phyloP scores from a whole-genome alignment of 1,140 invertebrate genomes.

The Watersipora subatra region DNA sequence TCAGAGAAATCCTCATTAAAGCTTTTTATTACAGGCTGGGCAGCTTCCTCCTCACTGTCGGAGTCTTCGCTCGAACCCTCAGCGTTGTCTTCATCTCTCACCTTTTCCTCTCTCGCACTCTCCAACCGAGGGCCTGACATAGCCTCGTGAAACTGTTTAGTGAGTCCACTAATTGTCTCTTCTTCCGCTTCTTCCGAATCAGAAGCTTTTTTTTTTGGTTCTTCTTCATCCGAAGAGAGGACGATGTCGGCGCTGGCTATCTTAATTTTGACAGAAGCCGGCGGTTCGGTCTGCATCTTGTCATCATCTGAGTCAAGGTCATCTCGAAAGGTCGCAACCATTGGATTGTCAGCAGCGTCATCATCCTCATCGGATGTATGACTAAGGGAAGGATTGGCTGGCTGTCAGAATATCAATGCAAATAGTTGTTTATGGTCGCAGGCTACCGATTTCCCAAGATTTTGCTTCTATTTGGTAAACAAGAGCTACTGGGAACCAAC shows the following conservation, averaged over 20 bases:
- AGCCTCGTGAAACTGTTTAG: not conserved
- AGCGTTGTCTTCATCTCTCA: constrained; percentile 4
- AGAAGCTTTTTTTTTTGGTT: not conserved
- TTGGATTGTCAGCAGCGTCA: constrained; percentile 59
- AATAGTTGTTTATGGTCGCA: no score
- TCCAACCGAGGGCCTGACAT: not conserved
- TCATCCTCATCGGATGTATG: constrained; percentile 46
- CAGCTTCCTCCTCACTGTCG: constrained; percentile 25
- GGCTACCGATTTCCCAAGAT: no score
- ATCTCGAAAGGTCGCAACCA: constrained; percentile 73
- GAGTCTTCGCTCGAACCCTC: constrained; percentile 14
- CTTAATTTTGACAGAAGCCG: constrained; percentile 4
- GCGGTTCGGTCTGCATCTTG: constrained; percentile 16
- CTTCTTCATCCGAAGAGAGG: constrained; percentile 5
- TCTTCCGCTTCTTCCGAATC: not conserved
- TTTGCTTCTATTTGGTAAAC: no score
- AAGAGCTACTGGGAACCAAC: no score
- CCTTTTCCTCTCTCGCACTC: not conserved
- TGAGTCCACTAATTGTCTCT: not conserved
- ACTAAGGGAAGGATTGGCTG: no score
- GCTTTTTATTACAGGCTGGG: constrained; percentile 1
- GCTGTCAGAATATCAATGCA: no score
- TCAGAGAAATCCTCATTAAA: no score
- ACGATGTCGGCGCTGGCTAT: not conserved
- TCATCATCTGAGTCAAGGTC: constrained; percentile 46